Evolutionary conservation across 2,888 invertebrate genomes (phyloP).

Genomic region (Pilophorus perplexus): DNA sequence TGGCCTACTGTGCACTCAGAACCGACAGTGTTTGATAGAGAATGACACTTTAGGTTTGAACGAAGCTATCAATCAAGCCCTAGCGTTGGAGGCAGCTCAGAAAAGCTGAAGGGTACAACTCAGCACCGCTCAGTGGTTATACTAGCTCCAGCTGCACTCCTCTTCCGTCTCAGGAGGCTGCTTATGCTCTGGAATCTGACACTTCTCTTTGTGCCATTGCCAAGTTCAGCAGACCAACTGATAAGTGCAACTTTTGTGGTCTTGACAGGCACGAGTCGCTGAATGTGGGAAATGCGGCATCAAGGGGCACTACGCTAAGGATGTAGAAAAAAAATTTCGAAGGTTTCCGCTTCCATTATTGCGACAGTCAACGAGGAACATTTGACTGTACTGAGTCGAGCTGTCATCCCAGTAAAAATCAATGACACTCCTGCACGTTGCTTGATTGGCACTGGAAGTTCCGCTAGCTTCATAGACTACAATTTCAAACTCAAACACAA

Average conservation of each 20-base stretch:
- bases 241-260: background rate
- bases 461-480: background rate
- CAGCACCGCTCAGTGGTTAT: background rate
- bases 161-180: background rate
- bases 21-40: background rate
- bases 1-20: background rate
- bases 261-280: background rate
- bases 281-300: conserved; percentile 3
- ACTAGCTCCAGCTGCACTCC: background rate
- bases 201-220: background rate
- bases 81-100: background rate
- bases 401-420: background rate
- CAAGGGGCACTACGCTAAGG: background rate
- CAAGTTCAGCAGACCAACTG: background rate
- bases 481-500: background rate
- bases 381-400: background rate
- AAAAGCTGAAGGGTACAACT: background rate
- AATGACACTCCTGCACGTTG: conserved; percentile 4
- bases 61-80: background rate
- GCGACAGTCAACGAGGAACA: background rate
- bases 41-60: background rate
- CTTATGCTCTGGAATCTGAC: background rate
- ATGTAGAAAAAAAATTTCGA: too few species aligned
- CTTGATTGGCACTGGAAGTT: background rate
- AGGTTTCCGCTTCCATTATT: background rate